phyloP scores from a whole-genome alignment of 2,113 vertebrate species.

The Meriones unguiculatus region DNA sequence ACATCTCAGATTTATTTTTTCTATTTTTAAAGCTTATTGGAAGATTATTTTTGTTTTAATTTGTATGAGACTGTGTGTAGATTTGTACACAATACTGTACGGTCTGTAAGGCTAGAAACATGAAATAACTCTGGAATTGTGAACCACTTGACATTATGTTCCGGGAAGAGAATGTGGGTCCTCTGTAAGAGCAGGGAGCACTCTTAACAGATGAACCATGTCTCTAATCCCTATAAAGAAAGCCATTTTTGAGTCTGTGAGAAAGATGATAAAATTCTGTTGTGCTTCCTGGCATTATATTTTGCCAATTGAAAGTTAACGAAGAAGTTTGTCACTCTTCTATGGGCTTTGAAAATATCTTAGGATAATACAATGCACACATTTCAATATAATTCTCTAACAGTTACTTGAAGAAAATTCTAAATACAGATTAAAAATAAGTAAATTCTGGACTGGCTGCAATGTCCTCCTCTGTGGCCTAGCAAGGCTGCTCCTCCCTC shows the following conservation, averaged over 20 bases:
- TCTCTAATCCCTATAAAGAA: background rate
- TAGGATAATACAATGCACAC: background rate
- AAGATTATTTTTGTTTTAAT: background rate
- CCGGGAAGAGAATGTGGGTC: background rate
- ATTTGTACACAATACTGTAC: background rate
- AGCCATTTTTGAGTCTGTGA: background rate
- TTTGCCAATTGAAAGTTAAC: background rate
- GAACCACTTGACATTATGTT: background rate
- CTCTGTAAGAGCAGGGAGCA: accelerated
- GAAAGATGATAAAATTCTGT: background rate
- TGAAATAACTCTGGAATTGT: background rate
- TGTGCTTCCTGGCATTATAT: background rate
- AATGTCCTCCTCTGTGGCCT: too few species aligned
- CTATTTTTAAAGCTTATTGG: background rate
- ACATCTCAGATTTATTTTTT: background rate
- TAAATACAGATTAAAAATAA: background rate
- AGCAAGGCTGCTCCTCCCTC: too few species aligned
- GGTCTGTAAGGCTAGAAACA: background rate
- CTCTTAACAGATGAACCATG: background rate
- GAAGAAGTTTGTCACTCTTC: background rate
- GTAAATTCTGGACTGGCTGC: background rate
- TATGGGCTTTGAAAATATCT: background rate
- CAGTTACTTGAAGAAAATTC: background rate
- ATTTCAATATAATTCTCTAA: background rate
- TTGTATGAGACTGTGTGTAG: background rate